Evolutionary conservation across 2,888 invertebrate genomes (phyloP).

Genomic region (Drosophila pseudotakahashii): DNA sequence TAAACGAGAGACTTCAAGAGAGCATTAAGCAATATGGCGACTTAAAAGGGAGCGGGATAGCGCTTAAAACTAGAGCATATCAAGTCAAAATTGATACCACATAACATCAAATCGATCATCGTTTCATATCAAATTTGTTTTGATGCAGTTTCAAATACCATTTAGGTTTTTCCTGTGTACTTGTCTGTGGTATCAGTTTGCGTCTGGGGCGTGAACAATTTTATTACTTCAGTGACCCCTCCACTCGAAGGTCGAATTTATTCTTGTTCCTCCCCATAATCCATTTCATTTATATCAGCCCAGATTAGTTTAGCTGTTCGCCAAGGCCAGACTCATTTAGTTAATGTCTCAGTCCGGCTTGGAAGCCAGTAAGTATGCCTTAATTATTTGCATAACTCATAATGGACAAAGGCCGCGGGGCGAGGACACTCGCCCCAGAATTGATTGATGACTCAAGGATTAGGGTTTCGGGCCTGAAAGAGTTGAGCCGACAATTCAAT

Average conservation of each 20-base stretch:
- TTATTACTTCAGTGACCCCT: constrained; percentile 30
- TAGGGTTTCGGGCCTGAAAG: constrained; percentile 7
- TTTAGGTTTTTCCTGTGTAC: background rate
- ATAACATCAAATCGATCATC: too few species aligned
- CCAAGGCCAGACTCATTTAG: constrained; percentile 51
- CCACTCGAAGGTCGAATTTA: constrained; percentile 7
- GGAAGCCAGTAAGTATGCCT: constrained; percentile 45
- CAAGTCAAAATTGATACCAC: too few species aligned
- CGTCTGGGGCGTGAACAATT: constrained; percentile 38
- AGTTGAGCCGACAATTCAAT: constrained; percentile 40
- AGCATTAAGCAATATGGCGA: too few species aligned
- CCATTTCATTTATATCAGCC: constrained; percentile 41
- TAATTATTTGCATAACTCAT: constrained; percentile 76
- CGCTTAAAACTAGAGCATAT: too few species aligned
- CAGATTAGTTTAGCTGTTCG: constrained; percentile 27
- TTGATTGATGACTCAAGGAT: constrained; percentile 40
- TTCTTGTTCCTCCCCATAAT: constrained; percentile 30
- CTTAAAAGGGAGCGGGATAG: too few species aligned
- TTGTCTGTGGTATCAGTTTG: constrained; percentile 19
- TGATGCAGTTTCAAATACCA: background rate
- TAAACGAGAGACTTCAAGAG: too few species aligned
- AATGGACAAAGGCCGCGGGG: constrained; percentile 36
- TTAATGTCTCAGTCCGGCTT: constrained; percentile 53
- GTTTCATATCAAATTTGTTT: too few species aligned
- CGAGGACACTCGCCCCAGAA: constrained; percentile 29